Evolutionary conservation across 2,888 invertebrate species (phyloP).

Genomic region (Phaedon cochleariae): DNA sequence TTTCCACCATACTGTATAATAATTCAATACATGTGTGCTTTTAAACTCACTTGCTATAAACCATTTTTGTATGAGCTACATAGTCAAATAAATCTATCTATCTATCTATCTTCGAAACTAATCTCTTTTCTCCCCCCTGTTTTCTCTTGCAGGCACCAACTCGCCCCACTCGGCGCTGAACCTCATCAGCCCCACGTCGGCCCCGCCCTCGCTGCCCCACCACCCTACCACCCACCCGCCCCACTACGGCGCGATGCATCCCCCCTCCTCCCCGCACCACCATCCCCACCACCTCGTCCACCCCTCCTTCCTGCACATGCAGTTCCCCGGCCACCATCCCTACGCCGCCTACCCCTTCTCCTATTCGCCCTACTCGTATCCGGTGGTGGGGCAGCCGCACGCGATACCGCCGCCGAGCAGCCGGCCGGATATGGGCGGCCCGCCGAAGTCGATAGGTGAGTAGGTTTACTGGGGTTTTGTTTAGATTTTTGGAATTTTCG

Average conservation of each 20-base stretch:
- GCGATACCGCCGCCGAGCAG: conserved; percentile 72
- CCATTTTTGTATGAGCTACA: no score
- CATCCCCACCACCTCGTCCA: conserved; percentile 74
- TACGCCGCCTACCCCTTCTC: conserved; percentile 77
- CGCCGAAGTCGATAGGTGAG: conserved; percentile 48
- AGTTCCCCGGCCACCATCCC: conserved; percentile 69
- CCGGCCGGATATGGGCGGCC: conserved; percentile 44
- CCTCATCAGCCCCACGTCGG: conserved; percentile 66
- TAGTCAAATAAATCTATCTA: no score
- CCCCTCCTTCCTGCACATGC: conserved; percentile 71
- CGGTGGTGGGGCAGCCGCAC: conserved; percentile 78
- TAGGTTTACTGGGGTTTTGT: neutral
- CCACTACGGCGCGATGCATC: conserved; percentile 71
- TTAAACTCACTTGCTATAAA: no score
- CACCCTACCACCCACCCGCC: no score
- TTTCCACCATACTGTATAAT: no score
- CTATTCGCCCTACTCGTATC: conserved; percentile 77
- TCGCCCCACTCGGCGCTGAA: conserved; percentile 70
- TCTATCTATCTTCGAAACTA: no score
- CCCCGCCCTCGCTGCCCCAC: conserved; percentile 69
- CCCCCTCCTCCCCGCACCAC: no score
- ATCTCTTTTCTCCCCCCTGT: no score
- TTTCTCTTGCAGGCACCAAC: conserved; percentile 50
- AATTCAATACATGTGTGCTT: no score
- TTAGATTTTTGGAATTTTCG: neutral